phyloP scores from a whole-genome alignment of 2,888 invertebrate species.

The Galerucella pusilla region DNA sequence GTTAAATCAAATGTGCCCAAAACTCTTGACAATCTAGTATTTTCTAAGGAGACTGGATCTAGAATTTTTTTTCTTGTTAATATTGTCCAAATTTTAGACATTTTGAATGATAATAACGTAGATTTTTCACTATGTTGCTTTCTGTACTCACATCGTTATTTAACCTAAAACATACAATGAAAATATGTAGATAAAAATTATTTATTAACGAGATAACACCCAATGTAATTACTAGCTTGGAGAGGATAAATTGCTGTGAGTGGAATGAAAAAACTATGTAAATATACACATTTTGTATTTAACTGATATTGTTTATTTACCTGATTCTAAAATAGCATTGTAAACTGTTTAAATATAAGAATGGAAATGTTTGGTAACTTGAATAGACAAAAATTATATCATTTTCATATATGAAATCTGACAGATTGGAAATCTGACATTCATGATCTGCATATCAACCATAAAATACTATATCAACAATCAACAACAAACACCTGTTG shows the following conservation, averaged over 20 bases:
- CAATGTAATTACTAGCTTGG: slow-evolving; percentile 28
- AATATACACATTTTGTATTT: not conserved
- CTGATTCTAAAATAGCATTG: not conserved
- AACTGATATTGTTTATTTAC: not conserved
- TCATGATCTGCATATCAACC: too few species aligned
- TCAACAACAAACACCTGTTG: too few species aligned
- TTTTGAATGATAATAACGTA: slow-evolving; percentile 30
- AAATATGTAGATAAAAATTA: slow-evolving; percentile 34
- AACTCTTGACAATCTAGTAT: slow-evolving; percentile 72
- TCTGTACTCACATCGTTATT: slow-evolving; percentile 21
- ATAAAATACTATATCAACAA: too few species aligned
- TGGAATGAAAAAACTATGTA: slow-evolving; percentile 14
- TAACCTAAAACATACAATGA: slow-evolving; percentile 26
- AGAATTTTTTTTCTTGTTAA: slow-evolving; percentile 61
- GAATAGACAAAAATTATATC: not conserved
- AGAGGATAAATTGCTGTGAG: slow-evolving; percentile 17
- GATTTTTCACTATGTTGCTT: slow-evolving; percentile 7
- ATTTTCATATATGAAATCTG: not conserved
- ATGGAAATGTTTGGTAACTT: not conserved
- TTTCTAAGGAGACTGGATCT: slow-evolving; percentile 58
- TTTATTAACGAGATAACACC: slow-evolving; percentile 34
- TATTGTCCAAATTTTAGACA: slow-evolving; percentile 58
- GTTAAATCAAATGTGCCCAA: slow-evolving; percentile 85
- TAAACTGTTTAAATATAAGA: not conserved
- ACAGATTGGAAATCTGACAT: not conserved